Percentiles rank a stretch among this genome's conserved stretches.
Conservation (phyloP, 2,888 invertebrate species). For the Volucella bombylans region DNA sequence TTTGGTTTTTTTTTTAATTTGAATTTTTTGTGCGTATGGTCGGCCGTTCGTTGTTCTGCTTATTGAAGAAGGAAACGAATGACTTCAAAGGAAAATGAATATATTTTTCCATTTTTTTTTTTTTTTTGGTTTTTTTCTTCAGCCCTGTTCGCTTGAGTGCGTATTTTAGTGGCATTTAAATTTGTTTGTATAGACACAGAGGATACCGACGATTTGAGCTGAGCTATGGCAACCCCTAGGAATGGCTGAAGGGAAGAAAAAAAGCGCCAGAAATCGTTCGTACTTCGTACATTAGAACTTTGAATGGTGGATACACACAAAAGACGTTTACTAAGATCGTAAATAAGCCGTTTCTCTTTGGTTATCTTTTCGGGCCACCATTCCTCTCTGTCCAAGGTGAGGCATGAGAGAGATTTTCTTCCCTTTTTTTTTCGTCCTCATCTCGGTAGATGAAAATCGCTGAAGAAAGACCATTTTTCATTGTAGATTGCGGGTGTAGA, state of each 20-base stretch:
- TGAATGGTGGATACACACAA: constrained; percentile 52
- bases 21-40: constrained; percentile 31
- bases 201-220: constrained; percentile 55
- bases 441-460: constrained; percentile 58
- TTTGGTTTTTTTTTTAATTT: constrained; percentile 20
- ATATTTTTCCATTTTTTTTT: background rate
- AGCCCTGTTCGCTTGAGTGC: constrained; percentile 62
- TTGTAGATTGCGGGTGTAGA: constrained; percentile 40
- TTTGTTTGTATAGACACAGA: constrained; percentile 71
- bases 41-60: constrained; percentile 59
- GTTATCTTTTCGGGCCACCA: constrained; percentile 50
- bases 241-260: background rate
- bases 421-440: constrained; percentile 32
- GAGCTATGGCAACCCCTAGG: constrained; percentile 59
- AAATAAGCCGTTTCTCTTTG: constrained; percentile 70
- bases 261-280: constrained; percentile 47
- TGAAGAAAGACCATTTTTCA: constrained; percentile 69
- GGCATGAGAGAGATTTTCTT: constrained; percentile 19
- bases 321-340: constrained; percentile 71
- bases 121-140: constrained; percentile 30
- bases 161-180: constrained; percentile 74
- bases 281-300: too few relatives aligned
- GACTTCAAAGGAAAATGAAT: constrained; percentile 62
- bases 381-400: background rate
- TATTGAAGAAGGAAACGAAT: constrained; percentile 70